Evolutionary conservation across 2,113 vertebrate species (phyloP).

Genomic region (Rhadina sibilatrix): DNA sequence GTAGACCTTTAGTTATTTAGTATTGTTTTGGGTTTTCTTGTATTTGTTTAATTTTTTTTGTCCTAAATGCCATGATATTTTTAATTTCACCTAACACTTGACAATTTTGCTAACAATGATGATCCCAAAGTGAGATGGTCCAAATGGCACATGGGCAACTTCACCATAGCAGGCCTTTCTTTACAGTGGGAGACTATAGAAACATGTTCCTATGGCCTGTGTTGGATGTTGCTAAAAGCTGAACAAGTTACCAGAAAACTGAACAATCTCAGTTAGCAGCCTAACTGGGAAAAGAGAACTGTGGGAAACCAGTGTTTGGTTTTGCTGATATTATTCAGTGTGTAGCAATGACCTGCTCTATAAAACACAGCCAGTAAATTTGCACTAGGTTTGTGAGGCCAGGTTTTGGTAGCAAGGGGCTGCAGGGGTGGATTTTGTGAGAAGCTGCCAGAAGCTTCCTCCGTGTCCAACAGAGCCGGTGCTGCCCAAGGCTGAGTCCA

Average conservation of each 20-base stretch:
- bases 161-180: not conserved
- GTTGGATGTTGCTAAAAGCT: not conserved
- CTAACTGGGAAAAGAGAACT: not conserved
- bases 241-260: not conserved
- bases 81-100: not conserved
- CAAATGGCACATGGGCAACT: not conserved
- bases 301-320: not conserved
- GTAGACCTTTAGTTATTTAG: not conserved
- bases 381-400: not conserved
- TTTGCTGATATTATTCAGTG: not conserved
- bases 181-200: not conserved
- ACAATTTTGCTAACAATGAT: not conserved
- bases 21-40: not conserved
- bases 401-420: not conserved
- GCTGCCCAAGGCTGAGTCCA: not conserved
- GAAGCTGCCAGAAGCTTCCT: not conserved
- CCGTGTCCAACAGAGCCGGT: fast-evolving
- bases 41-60: not conserved
- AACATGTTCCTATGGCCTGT: not conserved
- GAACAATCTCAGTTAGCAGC: not conserved
- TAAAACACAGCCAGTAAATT: not conserved
- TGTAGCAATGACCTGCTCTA: not conserved
- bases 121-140: not conserved
- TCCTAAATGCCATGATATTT: not conserved
- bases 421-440: not conserved